Base-by-base conservation (phyloP, 1,140 invertebrate species). In the Eumeta japonica region DNA sequence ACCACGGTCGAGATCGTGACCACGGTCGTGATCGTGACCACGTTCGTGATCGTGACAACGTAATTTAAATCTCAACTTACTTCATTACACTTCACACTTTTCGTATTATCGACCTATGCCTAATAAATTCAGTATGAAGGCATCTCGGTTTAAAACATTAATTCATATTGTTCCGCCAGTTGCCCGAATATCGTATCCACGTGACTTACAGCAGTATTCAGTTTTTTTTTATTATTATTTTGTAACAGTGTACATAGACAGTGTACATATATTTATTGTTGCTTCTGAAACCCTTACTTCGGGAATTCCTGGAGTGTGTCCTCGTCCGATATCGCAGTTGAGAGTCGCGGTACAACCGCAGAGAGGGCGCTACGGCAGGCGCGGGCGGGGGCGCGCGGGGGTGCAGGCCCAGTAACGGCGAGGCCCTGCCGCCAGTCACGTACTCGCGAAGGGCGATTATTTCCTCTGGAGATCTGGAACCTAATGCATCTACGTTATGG, bases 381-480 rank as follows among this genome's bases (percentile, higher is more conserved):
- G 57, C 46, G 0, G 50, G 28, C 0, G 58, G 58, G 28, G 71
- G 43, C 0, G 66, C 66, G 41, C 61, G 57, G 2, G 64, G 61
- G 3, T 65, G 58, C 1, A 73, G 48, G 19, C 68, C 58, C 3
- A 60, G 44, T 13, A 73, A 38, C 0, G 68, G 68, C 1, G 68
- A 73, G 37, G 68, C 59, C 0, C 68, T 38, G 1, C 68, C 68
- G 10, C 55, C 37, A 7, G 42, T 55, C 2, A 54, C 50, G 37
- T 58, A 70, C 35, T 73, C 68, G 9, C 61, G 49, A 1, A 73
- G 55, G 4, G 68, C 68, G 54, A 73, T 73, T 15, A 73, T 73
- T 37, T 73, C 68, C 43, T 73, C 68, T 3, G 66, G 62, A 10
- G 64, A 67, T 13, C 62, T 61, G n/a, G 62, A 52, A 16, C 63